Base-by-base conservation (phyloP, 2,888 invertebrate genomes). In the Griposia aprilina region DNA sequence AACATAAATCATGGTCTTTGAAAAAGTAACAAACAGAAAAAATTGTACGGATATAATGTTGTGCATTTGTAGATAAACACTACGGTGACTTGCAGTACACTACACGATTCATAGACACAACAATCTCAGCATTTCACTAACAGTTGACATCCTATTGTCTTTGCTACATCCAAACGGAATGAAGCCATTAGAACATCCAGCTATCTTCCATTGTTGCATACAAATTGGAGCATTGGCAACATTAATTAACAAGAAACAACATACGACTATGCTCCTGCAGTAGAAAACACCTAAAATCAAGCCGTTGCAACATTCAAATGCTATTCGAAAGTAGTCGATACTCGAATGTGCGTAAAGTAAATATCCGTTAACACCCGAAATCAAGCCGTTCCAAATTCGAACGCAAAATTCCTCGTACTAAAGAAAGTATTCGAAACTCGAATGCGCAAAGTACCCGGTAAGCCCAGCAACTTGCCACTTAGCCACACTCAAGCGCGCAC, bases 381-480 rank as follows among this genome's bases (percentile, higher is more conserved):
- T 74, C 76, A 88, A 78, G 52, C 67, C 68, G 50, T 69, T 41
- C 59, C 7, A 69, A 71, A 76, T 59, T 70, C 65, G 65, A 76
- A 78, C 76, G 76, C 76, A 69, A 74, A 87, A 82, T 81, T 77
- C 81, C 74, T 80, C 71, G 23, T 80, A 79, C 80, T 84, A 87
- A 85, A 76, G 75, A 79, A 79, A 80, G 79, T 82, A 82, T 80
- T 83, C 78, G 83, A 48, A 72, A 84, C 85, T 86, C 84, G 81
- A 89, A 83, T 77, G 75, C 60, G 67, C 82, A 41, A 74, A 87
- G 87, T 81, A 77, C 85, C 84, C 86, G 71, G 76, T 80, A 81
- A 80, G 89, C 88, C 30, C 84, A 78, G 80, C 88, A 93, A 94
- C 94, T 94, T 93, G 90, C 91, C 93, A 93, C 94, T 94, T 92